Evolutionary conservation across 2,113 vertebrate species (phyloP), one percentile per base, ranked within the genome.

Genomic region (Phyllostomus hastatus): DNA sequence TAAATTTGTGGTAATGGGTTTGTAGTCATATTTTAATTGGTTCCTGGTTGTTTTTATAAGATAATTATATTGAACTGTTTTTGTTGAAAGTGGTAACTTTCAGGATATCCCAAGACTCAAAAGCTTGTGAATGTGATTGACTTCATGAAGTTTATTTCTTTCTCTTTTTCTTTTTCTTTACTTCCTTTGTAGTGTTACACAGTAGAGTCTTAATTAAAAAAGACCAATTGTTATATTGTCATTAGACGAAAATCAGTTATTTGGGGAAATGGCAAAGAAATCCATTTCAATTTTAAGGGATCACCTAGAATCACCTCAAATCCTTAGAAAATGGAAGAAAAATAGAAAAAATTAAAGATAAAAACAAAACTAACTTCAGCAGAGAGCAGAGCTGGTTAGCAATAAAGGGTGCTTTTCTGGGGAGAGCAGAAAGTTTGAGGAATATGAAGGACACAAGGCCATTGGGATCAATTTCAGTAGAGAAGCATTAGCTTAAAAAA

Each of bases 1-100:
- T 70, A 82, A 59, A 87, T 83, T 81, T 80, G 46, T 90, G 10
- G 81, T 82, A 88, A 73, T 95, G n/a, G 50, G 66, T 95, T 95
- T 95, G 69, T 33, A 84, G 16, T 75, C 59, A 31, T 73, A 33
- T 84, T 84, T 88, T 88, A 50, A 35, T 85, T 91, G 28, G 10
- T 72, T 78, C 11, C 57, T 19, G 38, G 8, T 28, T 7, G 79
- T 78, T 88, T 59, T 41, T 22, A 19, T 64, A 33, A 88, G 22
- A 33, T 7, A 28, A 15, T 81, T 26, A 38, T 79, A 87, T 26
- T 82, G 46, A 90, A 90, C 41, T 82, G 15, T 80, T 96, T 57
- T 57, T 28, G 20, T 61, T 61, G 20, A 79, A 84, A 90, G 10
- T 61, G 35, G 17, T 80, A 28, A 84, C 48, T 91, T 84, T 88